Evolutionary conservation across 53 echinoderm and acorn worm genomes (phyloP), one percentile per base, ranked within the genome.

Genomic region (Paracentrotus lividus): DNA sequence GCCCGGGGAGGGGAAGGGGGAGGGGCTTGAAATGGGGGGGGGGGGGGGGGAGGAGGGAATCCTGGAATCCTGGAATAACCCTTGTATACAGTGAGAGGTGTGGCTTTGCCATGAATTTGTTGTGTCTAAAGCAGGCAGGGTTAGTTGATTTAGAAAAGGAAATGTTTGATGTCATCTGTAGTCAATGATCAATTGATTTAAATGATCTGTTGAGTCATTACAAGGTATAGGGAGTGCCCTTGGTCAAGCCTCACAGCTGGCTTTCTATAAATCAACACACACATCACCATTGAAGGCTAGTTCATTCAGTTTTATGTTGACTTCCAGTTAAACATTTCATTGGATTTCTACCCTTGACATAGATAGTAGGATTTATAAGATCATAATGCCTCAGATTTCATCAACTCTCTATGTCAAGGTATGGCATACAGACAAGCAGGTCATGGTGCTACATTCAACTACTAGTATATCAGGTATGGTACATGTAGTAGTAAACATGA

Each of bases 91-190:
- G n/a, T n/a, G n/a, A n/a, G n/a, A n/a, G n/a, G n/a, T n/a, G n/a
- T n/a, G n/a, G n/a, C n/a, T n/a, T n/a, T n/a, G n/a, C n/a, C n/a
- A n/a, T n/a, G n/a, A n/a, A n/a, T n/a, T n/a, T n/a, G n/a, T n/a
- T n/a, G n/a, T n/a, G n/a, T n/a, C n/a, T n/a, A n/a, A n/a, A n/a
- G n/a, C n/a, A n/a, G n/a, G n/a, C n/a, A n/a, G n/a, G n/a, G n/a
- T n/a, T 81, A 81, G 72, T 18, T 81, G 81, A 81, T 81, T 81
- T n/a, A 47, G 47, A 47, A 26, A 81, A 81, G 81, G 81, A 81
- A 81, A 81, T 81, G 81, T 81, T 81, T 47, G 81, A 45, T 81
- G 81, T 81, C 81, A 81, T 81, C 44, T 81, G 81, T 45, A 81
- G 81, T 81, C 81, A 10, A 26, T 81, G 81, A 81, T 81, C 40